Percentiles rank a stretch among this genome's conserved stretches.
Evolutionary conservation across 2,113 vertebrate genomes (phyloP).

Genomic region (Myotis davidii): DNA sequence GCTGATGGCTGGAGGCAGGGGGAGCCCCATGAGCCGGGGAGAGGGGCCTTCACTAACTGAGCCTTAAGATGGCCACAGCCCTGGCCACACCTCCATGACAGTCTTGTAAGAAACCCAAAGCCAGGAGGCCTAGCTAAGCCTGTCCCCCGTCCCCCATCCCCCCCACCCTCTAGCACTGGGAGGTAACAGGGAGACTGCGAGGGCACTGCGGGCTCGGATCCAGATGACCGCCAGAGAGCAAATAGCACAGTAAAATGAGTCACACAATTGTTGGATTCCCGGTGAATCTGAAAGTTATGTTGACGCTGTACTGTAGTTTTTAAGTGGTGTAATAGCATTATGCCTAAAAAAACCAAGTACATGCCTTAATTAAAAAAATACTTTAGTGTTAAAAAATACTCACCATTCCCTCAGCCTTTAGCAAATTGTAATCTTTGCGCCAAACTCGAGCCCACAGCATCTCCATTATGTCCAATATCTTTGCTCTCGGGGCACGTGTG

Average conservation of each 20-base stretch:
- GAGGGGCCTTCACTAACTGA: neutral
- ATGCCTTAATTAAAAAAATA: neutral
- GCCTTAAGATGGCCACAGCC: neutral
- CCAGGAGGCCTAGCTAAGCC: neutral
- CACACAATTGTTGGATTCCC: neutral
- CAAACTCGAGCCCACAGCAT: neutral
- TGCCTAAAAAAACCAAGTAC: neutral
- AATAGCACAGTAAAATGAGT: neutral
- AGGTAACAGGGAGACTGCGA: neutral
- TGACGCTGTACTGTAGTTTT: neutral
- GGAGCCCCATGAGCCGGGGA: neutral
- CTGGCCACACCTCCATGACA: neutral
- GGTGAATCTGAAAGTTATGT: neutral
- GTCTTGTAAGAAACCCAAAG: neutral
- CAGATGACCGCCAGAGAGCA: neutral
- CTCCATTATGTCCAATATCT: neutral
- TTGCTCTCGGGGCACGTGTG: neutral
- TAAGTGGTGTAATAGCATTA: neutral
- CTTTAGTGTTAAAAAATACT: neutral
- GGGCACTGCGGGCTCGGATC: neutral
- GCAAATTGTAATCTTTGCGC: neutral
- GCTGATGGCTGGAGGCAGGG: no score
- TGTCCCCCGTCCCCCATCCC: neutral
- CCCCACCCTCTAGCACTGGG: no score
- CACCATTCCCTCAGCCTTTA: neutral